Percentiles rank a stretch among this genome's conserved stretches.
phyloP scores from a whole-genome alignment of 2,113 vertebrate species.

The Neogobius melanostomus region DNA sequence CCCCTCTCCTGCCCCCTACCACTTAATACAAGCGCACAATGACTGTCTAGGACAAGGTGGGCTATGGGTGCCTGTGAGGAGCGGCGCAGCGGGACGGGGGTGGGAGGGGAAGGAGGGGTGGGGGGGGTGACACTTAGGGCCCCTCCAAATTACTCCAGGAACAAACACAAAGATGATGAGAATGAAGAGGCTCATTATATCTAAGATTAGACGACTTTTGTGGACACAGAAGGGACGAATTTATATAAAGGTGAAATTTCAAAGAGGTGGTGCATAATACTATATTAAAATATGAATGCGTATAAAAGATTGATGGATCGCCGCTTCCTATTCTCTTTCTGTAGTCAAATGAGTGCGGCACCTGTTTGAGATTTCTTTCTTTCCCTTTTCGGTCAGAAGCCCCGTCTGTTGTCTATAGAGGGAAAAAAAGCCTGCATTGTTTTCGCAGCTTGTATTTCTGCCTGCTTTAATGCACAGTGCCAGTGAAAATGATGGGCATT shows the following conservation, averaged over 20 bases:
- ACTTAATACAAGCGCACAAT: slow-evolving; percentile 80
- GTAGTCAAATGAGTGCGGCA: slow-evolving; percentile 42
- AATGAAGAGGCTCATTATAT: slow-evolving; percentile 72
- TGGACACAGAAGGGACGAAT: slow-evolving; percentile 57
- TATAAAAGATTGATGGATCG: slow-evolving; percentile 61
- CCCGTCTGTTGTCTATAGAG: slow-evolving; percentile 28
- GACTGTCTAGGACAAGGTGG: slow-evolving; percentile 68
- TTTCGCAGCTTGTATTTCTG: slow-evolving; percentile 26
- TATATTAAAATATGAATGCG: slow-evolving; percentile 62
- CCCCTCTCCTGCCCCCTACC: slow-evolving; percentile 71
- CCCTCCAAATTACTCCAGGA: slow-evolving; percentile 72
- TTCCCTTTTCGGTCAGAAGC: slow-evolving; percentile 2
- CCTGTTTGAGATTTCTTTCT: slow-evolving; percentile 19
- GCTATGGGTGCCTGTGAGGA: slow-evolving; percentile 36
- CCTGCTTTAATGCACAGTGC: slow-evolving; percentile 36
- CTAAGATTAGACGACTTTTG: slow-evolving; percentile 68
- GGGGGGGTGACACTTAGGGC: slow-evolving; percentile 73
- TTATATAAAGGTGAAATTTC: slow-evolving; percentile 64
- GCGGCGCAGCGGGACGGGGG: not conserved
- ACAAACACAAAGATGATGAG: slow-evolving; percentile 74
- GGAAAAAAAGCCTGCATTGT: slow-evolving; percentile 45
- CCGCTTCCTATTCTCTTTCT: slow-evolving; percentile 27
- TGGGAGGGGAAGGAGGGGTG: not conserved
- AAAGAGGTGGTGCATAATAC: slow-evolving; percentile 51
- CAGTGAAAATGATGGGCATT: slow-evolving; percentile 35